Evolutionary conservation across 2,113 vertebrate genomes (phyloP), one percentile per base, ranked within the genome.

Genomic region (Heterotis niloticus): DNA sequence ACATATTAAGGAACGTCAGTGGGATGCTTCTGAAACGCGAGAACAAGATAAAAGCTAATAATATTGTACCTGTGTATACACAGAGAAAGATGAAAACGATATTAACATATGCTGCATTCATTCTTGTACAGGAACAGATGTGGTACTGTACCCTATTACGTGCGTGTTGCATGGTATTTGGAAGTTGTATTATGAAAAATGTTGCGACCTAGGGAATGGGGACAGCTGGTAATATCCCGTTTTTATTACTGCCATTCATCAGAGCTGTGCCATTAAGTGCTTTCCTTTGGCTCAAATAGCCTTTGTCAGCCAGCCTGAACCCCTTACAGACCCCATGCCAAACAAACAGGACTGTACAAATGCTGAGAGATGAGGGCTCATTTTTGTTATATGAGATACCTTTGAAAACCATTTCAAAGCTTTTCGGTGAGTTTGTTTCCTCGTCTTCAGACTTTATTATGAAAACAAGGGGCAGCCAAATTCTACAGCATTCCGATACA

Each of bases 221-320:
- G 75, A 67, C 79, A 83, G 81, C 79, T 84, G 76, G 66, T 81
- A 81, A 85, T 84, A 83, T 82, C 59, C 80, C 24, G 72, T 34
- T 86, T 83, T 85, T 88, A 86, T 88, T 87, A 80, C 81, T 81
- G 69, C 73, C 82, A 86, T 89, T 88, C 82, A 85, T 88, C 87
- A 87, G 70, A 74, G 17, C 13, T 60, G 69, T 24, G 70, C 77
- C 65, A 79, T 71, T 70, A 54, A 17, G 76, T 79, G 64, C 57
- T 73, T 78, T 1, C 60, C n/a, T 69, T 81, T 65, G 59, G 54
- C 59, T 81, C 62, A 59, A 71, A 66, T 60, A 76, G 17, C 9
- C 71, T 66, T 17, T 66, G 34, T 67, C 57, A 54, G 29, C 64
- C 67, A 29, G n/a, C 29, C 28, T 80, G 62, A 77, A 70, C 65